Conservation (phyloP, 2,888 invertebrate genomes). For the Acrobasis consociella region DNA sequence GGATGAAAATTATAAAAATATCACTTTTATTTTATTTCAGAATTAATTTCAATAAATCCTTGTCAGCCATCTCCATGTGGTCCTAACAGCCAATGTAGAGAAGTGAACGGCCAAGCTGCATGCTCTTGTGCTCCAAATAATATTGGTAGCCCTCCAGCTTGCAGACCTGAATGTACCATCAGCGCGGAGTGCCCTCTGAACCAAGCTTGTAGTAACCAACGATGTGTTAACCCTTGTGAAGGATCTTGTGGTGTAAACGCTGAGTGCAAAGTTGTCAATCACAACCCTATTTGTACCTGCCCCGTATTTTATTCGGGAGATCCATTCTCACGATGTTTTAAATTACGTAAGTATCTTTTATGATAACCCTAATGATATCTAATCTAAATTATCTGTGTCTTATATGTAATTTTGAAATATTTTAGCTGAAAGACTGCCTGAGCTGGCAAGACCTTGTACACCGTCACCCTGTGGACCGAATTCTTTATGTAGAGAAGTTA, state of each 20-base stretch:
- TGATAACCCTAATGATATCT: not conserved
- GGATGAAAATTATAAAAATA: not conserved
- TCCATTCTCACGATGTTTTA: constrained; percentile 84
- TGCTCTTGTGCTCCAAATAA: constrained; percentile 86
- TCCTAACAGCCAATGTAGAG: constrained; percentile 84
- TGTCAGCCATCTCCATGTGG: constrained; percentile 87
- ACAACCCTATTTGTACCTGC: constrained; percentile 89
- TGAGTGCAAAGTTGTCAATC: constrained; percentile 89
- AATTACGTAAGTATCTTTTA: constrained; percentile 75
- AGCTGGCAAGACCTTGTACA: constrained; percentile 85
- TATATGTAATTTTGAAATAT: constrained; percentile 5
- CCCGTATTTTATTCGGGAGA: constrained; percentile 84
- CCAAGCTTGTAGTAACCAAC: constrained; percentile 87
- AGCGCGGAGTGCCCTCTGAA: constrained; percentile 88
- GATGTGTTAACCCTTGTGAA: constrained; percentile 88
- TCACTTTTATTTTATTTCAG: constrained; percentile 54
- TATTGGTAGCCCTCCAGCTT: constrained; percentile 85
- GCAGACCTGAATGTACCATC: constrained; percentile 88
- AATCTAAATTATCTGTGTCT: not conserved
- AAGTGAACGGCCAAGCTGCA: constrained; percentile 85
- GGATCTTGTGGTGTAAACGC: constrained; percentile 88
- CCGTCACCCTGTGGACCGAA: constrained; percentile 92
- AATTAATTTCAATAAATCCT: constrained; percentile 78
- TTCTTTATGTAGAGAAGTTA: constrained; percentile 86
- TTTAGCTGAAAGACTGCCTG: constrained; percentile 76